phyloP scores from a whole-genome alignment of 1,140 invertebrate species.

The Melitaea cinxia region DNA sequence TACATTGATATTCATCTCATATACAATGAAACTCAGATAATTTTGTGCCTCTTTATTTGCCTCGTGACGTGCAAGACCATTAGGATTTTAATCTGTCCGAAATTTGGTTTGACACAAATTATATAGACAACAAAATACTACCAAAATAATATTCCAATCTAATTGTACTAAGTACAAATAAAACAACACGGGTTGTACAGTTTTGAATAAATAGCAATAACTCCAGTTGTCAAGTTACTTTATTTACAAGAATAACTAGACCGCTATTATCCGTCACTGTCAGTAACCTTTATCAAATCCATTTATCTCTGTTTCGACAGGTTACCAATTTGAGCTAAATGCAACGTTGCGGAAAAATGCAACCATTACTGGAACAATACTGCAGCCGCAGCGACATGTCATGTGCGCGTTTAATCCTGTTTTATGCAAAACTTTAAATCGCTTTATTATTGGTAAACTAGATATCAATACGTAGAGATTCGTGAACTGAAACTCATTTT shows the following conservation, averaged over 20 bases:
- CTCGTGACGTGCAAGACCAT: no score
- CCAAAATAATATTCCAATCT: no score
- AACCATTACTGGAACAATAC: slow-evolving; percentile 21
- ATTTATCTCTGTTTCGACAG: slow-evolving; percentile 30
- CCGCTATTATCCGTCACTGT: slow-evolving; percentile 12
- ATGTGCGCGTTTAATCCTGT: slow-evolving; percentile 13
- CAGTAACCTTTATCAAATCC: slow-evolving; percentile 13
- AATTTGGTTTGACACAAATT: no score
- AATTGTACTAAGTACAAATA: no score
- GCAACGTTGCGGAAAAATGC: slow-evolving; percentile 30
- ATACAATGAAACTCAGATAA: no score
- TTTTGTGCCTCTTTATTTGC: no score
- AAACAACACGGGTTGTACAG: no score
- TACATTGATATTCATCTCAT: no score
- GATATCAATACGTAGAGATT: not conserved
- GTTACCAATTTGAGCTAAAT: slow-evolving; percentile 27
- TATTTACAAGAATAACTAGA: not conserved
- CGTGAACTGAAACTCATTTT: not conserved
- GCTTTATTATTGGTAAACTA: not conserved
- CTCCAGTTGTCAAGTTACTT: not conserved
- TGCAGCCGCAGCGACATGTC: slow-evolving; percentile 19
- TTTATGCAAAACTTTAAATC: slow-evolving; percentile 24
- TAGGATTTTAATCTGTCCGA: no score
- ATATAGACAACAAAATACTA: no score
- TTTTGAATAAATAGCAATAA: not conserved